Evolutionary conservation across 2,113 vertebrate genomes (phyloP).

Genomic region (Macrotis lagotis): DNA sequence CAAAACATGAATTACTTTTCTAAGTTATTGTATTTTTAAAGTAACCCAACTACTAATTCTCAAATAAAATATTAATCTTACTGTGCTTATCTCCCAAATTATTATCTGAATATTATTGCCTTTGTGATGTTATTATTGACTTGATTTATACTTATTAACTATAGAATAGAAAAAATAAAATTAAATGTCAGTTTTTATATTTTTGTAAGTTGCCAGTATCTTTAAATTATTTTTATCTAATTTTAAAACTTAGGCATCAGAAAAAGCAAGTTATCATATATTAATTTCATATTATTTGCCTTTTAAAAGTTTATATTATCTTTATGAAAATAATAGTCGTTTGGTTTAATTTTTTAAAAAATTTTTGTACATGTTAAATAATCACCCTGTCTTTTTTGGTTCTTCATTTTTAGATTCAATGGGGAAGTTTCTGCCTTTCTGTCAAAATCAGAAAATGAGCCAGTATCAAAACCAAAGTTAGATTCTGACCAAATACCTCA

Average conservation of each 20-base stretch:
- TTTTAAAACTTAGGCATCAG: background rate
- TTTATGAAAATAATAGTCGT: background rate
- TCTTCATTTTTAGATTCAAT: conserved; percentile 87
- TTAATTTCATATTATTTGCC: background rate
- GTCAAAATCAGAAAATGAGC: conserved; percentile 91
- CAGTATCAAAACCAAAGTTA: conserved; percentile 85
- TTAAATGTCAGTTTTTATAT: conserved; percentile 16
- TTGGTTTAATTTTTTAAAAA: conserved; percentile 9
- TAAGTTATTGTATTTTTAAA: conserved; percentile 18
- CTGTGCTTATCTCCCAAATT: background rate
- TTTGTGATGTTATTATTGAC: conserved; percentile 45
- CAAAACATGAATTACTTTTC: background rate
- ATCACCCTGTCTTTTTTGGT: background rate
- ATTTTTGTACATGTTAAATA: conserved; percentile 18
- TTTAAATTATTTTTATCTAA: background rate
- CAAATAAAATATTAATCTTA: conserved; percentile 47
- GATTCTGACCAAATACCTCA: conserved; percentile 83
- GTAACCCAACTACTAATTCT: background rate
- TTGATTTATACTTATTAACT: conserved; percentile 30
- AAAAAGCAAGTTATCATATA: background rate
- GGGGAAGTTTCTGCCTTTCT: conserved; percentile 89
- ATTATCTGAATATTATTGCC: background rate
- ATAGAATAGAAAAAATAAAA: conserved; percentile 13
- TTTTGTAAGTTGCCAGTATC: background rate
- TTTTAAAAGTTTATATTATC: background rate